These are phyloP conservation scores for Drosophila jambulina DNA, from an alignment of 1,140 invertebrate species.

Conservation along the genomic window DNA sequence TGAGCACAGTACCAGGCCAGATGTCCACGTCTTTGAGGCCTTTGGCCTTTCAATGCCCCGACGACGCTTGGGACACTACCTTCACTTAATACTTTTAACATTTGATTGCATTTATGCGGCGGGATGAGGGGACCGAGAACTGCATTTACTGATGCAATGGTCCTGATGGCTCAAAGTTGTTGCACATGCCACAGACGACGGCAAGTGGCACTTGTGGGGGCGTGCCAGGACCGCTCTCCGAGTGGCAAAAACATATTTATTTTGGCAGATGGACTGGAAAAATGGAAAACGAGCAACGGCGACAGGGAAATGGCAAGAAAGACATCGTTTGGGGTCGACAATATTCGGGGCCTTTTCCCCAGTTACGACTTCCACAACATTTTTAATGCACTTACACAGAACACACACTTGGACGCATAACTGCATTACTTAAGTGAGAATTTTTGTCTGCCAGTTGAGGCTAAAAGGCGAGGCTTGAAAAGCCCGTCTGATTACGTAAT, in stretches of 20 bases:
- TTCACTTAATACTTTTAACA: slow-evolving; percentile 61
- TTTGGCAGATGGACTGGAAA: slow-evolving; percentile 69
- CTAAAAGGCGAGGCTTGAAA: slow-evolving; percentile 3
- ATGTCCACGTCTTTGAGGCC: slow-evolving; percentile 26
- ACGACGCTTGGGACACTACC: slow-evolving; percentile 16
- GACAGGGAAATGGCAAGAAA: slow-evolving; percentile 51
- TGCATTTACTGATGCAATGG: slow-evolving; percentile 54
- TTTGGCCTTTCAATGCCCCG: slow-evolving; percentile 32
- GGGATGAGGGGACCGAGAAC: slow-evolving; percentile 5
- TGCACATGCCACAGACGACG: slow-evolving; percentile 44
- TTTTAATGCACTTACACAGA: slow-evolving; percentile 57
- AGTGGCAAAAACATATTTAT: slow-evolving; percentile 61
- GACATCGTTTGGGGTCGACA: slow-evolving; percentile 31
- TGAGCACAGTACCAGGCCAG: slow-evolving; percentile 32
- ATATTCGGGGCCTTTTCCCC: slow-evolving; percentile 5
- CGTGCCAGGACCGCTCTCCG: slow-evolving; percentile 27
- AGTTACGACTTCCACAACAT: slow-evolving; percentile 44
- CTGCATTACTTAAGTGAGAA: slow-evolving; percentile 45
- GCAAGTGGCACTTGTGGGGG: slow-evolving; percentile 42
- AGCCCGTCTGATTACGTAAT: slow-evolving; percentile 37
- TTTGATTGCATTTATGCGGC: slow-evolving; percentile 57
- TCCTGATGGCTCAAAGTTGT: slow-evolving; percentile 40
- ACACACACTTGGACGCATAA: slow-evolving; percentile 32
- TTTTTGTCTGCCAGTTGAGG: slow-evolving; percentile 38
- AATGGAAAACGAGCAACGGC: slow-evolving; percentile 51